Conservation (phyloP, 2,797 vertebrate species). For the Poeciliopsis presidionis region DNA sequence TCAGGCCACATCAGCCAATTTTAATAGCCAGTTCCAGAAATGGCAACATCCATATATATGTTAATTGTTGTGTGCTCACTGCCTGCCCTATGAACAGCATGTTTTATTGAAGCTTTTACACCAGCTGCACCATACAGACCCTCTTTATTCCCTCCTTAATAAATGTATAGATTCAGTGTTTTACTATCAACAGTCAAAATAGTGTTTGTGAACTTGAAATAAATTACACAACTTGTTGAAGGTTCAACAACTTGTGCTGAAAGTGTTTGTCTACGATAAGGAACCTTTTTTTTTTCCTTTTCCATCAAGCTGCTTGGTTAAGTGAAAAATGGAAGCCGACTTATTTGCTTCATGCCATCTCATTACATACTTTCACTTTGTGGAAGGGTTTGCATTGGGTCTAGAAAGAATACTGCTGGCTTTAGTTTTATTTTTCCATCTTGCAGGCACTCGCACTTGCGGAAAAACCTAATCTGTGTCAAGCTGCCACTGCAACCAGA, state of each 20-base stretch:
- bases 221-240: background rate
- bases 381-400: constrained; percentile 34
- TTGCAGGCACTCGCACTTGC: constrained; percentile 17
- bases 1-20: constrained; percentile 14
- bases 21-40: constrained; percentile 23
- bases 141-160: background rate
- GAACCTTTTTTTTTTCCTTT: background rate
- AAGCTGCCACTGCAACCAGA: constrained; percentile 25
- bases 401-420: constrained; percentile 35
- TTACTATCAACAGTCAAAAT: background rate
- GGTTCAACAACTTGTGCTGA: background rate
- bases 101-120: constrained; percentile 27
- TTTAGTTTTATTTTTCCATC: constrained; percentile 35
- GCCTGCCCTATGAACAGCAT: constrained; percentile 40
- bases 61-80: constrained; percentile 28
- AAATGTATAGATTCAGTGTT: constrained; percentile 4
- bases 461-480: constrained; percentile 7
- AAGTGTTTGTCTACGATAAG: background rate
- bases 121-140: constrained; percentile 25
- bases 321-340: constrained; percentile 3
- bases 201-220: background rate
- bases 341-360: constrained; percentile 20
- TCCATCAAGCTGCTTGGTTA: background rate
- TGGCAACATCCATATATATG: constrained; percentile 15
- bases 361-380: constrained; percentile 21